Evolutionary conservation across 2,797 vertebrate species (phyloP), one percentile per base, ranked within the genome.

Genomic region (Antennarius maculatus): DNA sequence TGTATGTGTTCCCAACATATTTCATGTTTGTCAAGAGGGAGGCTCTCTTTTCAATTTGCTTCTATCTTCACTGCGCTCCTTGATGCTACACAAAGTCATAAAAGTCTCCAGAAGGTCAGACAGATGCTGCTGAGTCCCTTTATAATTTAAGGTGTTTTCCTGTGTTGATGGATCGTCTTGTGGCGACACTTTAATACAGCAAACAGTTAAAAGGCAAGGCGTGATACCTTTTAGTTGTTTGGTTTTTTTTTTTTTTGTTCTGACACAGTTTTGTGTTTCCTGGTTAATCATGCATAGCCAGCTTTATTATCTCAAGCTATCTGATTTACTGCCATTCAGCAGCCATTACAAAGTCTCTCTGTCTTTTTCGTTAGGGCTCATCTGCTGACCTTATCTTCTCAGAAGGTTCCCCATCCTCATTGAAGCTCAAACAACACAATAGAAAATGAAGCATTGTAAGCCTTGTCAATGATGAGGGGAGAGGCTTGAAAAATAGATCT

Each of bases 41-140:
- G 66, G 74, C 76, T 85, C 76, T 85, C 72, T 66, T 69, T 77
- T 70, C 82, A 77, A 55, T 88, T 83, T 80, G 78, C 80, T 52
- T 84, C 76, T 71, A 68, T 83, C 82, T 83, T 72, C 17, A 28
- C 71, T 74, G 68, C 80, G 74, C 80, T 76, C 81, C 76, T 66
- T 65, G 78, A 83, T 86, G 82, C 79, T 60, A 74, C 48, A 49
- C 42, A 29, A 65, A 87, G 80, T 87, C 81, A 75, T 74, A 76
- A 82, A 86, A 80, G 79, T 64, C 79, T 71, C 56, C 67, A 82
- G 86, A 81, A 86, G 86, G 88, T 87, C 86, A 87, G 77, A 67
- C 79, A 74, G 77, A 82, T 76, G 79, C 76, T 80, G 49, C 52
- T 41, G 48, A 76, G 52, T 76, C 61, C 48, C 61, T 77, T 79